Evolutionary conservation across 2,797 vertebrate species (phyloP).

Genomic region (Syndactyla subalaris): DNA sequence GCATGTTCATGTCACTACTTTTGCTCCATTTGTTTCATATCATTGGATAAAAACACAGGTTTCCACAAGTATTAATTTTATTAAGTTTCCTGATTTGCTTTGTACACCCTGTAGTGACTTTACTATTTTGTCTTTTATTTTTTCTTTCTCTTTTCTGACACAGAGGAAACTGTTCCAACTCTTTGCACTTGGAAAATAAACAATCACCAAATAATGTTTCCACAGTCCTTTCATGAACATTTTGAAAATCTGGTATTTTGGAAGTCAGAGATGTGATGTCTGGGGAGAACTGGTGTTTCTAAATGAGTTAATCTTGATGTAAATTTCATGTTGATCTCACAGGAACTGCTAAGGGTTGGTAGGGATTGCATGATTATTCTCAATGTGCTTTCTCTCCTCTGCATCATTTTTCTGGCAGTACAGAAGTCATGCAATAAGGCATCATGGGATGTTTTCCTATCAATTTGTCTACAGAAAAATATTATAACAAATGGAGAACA

Average conservation of each 20-base stretch:
- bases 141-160: background rate
- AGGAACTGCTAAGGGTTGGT: background rate
- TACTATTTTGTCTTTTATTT: background rate
- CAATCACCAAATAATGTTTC: background rate
- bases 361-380: background rate
- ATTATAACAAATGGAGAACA: background rate
- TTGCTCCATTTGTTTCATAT: slow-evolving; percentile 58
- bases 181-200: background rate
- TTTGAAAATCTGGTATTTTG: background rate
- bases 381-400: background rate
- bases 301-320: background rate
- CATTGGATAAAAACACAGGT: background rate
- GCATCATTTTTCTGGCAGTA: background rate
- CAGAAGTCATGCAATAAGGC: background rate
- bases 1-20: slow-evolving; percentile 48
- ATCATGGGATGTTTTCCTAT: background rate
- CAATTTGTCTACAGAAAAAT: background rate
- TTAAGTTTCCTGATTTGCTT: background rate
- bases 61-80: slow-evolving; percentile 18
- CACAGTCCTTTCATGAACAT: background rate
- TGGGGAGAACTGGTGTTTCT: background rate
- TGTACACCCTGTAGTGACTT: background rate
- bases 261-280: background rate
- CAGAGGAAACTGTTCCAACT: background rate
- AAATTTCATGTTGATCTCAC: background rate